phyloP scores from a whole-genome alignment of 2,888 invertebrate genomes.

The Isoperla grammatica region DNA sequence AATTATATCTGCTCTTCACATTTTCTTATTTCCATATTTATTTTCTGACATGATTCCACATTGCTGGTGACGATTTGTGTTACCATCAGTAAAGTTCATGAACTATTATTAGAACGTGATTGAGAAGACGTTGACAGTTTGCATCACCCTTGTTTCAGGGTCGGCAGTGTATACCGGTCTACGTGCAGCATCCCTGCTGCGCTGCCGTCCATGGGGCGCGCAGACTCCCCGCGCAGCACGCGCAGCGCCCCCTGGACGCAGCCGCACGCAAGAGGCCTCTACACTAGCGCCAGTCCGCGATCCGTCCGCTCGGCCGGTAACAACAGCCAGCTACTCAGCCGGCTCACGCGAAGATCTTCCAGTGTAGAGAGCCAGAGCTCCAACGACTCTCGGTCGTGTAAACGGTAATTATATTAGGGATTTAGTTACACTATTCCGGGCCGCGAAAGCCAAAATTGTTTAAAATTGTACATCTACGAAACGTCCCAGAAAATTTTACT shows the following conservation, averaged over 20 bases:
- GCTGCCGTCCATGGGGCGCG: conserved; percentile 33
- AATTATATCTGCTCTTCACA: too few relatives aligned
- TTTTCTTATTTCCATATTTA: too few relatives aligned
- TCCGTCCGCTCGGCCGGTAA: conserved; percentile 67
- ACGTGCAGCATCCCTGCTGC: conserved; percentile 49
- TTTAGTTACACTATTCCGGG: not conserved
- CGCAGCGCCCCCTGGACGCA: conserved; percentile 73
- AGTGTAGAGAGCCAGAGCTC: conserved; percentile 88
- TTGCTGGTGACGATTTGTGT: too few relatives aligned
- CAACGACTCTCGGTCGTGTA: conserved; percentile 71
- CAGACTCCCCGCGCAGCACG: conserved; percentile 63
- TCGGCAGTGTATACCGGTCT: conserved; percentile 45
- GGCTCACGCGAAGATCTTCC: conserved; percentile 48
- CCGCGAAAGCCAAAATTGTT: not conserved
- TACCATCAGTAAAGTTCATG: too few relatives aligned
- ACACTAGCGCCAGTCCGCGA: conserved; percentile 72
- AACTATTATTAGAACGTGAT: too few relatives aligned
- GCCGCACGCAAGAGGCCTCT: conserved; percentile 67
- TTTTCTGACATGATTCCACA: too few relatives aligned
- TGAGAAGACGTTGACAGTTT: too few relatives aligned
- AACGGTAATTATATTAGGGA: conserved; percentile 15
- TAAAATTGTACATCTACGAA: too few relatives aligned
- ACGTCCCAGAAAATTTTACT: too few relatives aligned
- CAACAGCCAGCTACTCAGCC: conserved; percentile 36
- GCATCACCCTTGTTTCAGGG: conserved; percentile 28